A percentile compares a stretch with the other conserved stretches of the same genome.
Evolutionary conservation across 2,797 vertebrate species (phyloP).

Genomic region (Atherinosoma microstoma): DNA sequence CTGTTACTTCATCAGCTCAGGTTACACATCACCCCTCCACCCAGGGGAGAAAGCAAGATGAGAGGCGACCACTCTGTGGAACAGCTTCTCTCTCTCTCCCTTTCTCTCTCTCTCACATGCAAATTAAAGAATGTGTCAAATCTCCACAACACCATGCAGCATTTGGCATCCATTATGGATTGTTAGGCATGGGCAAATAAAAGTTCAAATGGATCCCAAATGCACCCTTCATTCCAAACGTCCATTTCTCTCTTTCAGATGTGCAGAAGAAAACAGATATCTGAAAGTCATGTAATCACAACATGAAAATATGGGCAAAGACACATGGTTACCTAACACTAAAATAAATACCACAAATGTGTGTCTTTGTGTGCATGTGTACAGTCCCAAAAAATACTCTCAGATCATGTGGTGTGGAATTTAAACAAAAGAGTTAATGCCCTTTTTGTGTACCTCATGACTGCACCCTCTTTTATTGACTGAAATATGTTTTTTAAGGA

Average conservation of each 20-base stretch:
- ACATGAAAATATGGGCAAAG: constrained; percentile 9
- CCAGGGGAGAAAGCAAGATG: constrained; percentile 26
- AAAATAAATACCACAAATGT: constrained; percentile 31
- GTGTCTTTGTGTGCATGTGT: constrained; percentile 4
- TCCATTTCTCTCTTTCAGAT: constrained; percentile 2
- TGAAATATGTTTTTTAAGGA: constrained; percentile 17
- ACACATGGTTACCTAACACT: constrained; percentile 18
- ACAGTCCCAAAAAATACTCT: constrained; percentile 24
- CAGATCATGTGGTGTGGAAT: constrained; percentile 12
- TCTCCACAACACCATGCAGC: constrained; percentile 35
- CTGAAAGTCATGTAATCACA: constrained; percentile 6
- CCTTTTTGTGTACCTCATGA: constrained; percentile 14
- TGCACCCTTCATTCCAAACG: constrained; percentile 24
- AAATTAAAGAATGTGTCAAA: constrained; percentile 38
- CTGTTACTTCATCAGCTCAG: constrained; percentile 69
- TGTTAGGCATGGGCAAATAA: constrained; percentile 40
- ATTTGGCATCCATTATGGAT: constrained; percentile 63
- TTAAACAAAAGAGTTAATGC: constrained; percentile 21
- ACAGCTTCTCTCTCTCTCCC: constrained; percentile 15
- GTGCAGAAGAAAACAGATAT: constrained; percentile 8
- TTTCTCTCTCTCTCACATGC: constrained; percentile 16
- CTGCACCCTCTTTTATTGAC: background rate
- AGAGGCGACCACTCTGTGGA: constrained; percentile 28
- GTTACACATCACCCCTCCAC: constrained; percentile 63
- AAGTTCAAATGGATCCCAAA: constrained; percentile 51